Conservation (phyloP, 2,888 invertebrate species). For the Galeopsomyia nigrocyanea region DNA sequence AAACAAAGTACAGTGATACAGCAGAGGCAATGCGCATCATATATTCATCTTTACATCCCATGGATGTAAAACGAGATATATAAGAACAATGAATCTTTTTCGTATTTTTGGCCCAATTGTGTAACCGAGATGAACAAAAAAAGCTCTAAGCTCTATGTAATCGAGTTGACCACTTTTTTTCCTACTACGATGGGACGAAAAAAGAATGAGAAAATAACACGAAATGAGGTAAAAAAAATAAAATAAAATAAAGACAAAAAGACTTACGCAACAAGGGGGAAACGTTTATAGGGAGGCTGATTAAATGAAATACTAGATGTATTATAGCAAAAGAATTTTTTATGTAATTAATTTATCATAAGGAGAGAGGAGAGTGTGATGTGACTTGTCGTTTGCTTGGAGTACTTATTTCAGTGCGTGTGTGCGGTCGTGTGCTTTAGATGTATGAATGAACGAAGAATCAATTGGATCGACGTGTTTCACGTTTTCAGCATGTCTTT, state of each 20-base stretch:
- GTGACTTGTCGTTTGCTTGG: slow-evolving; percentile 58
- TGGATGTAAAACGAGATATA: slow-evolving; percentile 44
- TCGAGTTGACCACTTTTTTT: slow-evolving; percentile 65
- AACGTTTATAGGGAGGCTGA: slow-evolving; percentile 62
- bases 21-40: slow-evolving; percentile 18
- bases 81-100: slow-evolving; percentile 35
- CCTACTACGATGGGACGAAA: slow-evolving; percentile 54
- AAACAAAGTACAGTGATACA: slow-evolving; percentile 2
- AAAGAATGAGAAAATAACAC: slow-evolving; percentile 35
- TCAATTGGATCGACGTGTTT: slow-evolving; percentile 23
- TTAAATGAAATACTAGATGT: slow-evolving; percentile 64
- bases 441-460: slow-evolving; percentile 33
- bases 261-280: slow-evolving; percentile 55
- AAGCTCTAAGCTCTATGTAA: slow-evolving; percentile 49
- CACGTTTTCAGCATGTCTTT: slow-evolving; percentile 17
- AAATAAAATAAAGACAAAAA: slow-evolving; percentile 57
- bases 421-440: slow-evolving; percentile 32
- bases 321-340: slow-evolving; percentile 67
- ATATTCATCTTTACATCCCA: slow-evolving; percentile 42
- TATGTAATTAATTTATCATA: slow-evolving; percentile 67
- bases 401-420: slow-evolving; percentile 63
- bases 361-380: slow-evolving; percentile 58
- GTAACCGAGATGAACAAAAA: slow-evolving; percentile 14
- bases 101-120: slow-evolving; percentile 31
- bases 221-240: slow-evolving; percentile 32